Evolutionary conservation across 2,888 invertebrate genomes (phyloP), one percentile per base, ranked within the genome.

Genomic region (Cylloceria caligata): DNA sequence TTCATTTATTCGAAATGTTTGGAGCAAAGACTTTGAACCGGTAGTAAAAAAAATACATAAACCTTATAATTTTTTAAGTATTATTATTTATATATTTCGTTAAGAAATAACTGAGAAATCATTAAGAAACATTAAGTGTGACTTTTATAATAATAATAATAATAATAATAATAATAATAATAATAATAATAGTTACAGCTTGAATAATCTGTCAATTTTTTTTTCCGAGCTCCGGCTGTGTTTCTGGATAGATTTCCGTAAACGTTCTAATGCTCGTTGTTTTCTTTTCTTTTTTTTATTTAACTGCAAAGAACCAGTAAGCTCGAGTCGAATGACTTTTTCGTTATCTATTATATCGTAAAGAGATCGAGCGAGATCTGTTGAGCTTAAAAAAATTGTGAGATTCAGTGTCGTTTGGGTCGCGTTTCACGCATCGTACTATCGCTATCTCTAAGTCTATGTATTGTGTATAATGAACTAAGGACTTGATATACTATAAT

Each of bases 381-480:
- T 27, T 74, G 55, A 34, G 52, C 13, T 55, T 24, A 34, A 36
- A 16, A 27, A 84, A 79, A 79, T 83, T 49, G 83, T 80, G 83
- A 74, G 87, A 85, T 88, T 88, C 87, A 87, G 88, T 89, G 88
- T 89, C 85, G 86, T 84, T 83, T 76, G 88, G 83, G 85, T 85
- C 84, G 86, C 85, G 87, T 87, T 88, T 89, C 86, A 87, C 85
- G 86, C 89, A 87, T 87, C 85, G 86, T 88, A 89, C 88, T 89
- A 89, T 87, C 84, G 87, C 88, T 89, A 89, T 86, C 83, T 88
- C 88, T 92, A 92, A 92, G 91, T 90, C 90, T 90, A 90, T 92
- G 90, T 92, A 92, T 88, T 92, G 91, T 91, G 91, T 91, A 92
- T 91, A 91, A 91, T 89, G 89, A 89, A 90, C 89, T 91, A 91